These are phyloP conservation scores for Eretmochelys imbricata DNA, from an alignment of 2,113 vertebrate genomes.

Conservation along the genomic window DNA sequence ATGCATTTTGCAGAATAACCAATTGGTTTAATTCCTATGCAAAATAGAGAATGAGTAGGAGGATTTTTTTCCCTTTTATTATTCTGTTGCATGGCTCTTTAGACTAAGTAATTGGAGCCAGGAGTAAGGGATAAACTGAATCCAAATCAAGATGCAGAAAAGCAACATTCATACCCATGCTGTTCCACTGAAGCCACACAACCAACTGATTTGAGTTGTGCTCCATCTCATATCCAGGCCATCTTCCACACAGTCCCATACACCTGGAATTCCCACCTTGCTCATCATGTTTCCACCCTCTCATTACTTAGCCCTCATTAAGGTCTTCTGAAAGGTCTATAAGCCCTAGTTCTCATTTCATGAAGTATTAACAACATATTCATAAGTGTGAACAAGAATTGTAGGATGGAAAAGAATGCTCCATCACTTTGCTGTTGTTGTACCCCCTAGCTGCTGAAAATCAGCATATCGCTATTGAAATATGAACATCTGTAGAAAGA, in stretches of 20 bases:
- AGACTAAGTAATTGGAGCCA: slow-evolving; percentile 47
- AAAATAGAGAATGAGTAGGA: slow-evolving; percentile 46
- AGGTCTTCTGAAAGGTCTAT: neutral
- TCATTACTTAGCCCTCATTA: neutral
- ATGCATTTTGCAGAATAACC: slow-evolving; percentile 33
- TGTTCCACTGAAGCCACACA: slow-evolving; percentile 27
- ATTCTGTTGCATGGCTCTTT: slow-evolving; percentile 19
- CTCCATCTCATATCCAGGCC: slow-evolving; percentile 24
- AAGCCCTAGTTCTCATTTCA: neutral
- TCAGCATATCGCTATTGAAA: neutral
- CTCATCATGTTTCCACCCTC: neutral
- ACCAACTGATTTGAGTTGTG: slow-evolving; percentile 57
- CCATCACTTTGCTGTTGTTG: neutral
- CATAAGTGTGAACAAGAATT: neutral
- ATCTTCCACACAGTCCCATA: slow-evolving; percentile 34
- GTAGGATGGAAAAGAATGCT: neutral
- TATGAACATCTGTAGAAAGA: no score
- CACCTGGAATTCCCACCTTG: slow-evolving; percentile 18
- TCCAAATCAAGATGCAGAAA: slow-evolving; percentile 44
- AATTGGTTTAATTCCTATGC: slow-evolving; percentile 47
- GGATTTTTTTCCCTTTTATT: slow-evolving; percentile 63
- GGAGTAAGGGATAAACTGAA: slow-evolving; percentile 55
- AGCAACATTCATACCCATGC: slow-evolving; percentile 50
- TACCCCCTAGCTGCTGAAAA: neutral
- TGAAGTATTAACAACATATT: neutral